A percentile compares a stretch with the other conserved stretches of the same genome.
Evolutionary conservation across 2,888 invertebrate species (phyloP).

Genomic region (Homarus gammarus): DNA sequence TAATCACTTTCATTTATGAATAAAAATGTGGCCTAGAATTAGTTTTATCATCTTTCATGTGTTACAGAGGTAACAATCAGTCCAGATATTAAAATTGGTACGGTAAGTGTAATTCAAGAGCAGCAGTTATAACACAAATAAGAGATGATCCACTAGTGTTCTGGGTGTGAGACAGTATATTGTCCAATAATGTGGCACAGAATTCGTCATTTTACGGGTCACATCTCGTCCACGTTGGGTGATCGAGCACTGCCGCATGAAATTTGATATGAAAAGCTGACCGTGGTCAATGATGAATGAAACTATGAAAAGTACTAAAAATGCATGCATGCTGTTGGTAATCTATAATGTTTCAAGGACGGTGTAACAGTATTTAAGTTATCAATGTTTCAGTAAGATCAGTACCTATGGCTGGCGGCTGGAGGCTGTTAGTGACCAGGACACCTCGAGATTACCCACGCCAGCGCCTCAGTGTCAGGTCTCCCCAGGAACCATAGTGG

Average conservation of each 20-base stretch:
- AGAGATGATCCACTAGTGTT: background rate
- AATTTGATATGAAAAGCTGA: background rate
- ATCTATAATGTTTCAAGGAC: conserved; percentile 21
- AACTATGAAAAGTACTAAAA: conserved; percentile 31
- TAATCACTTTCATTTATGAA: no score
- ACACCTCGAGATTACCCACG: background rate
- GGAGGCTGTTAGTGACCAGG: conserved; percentile 1
- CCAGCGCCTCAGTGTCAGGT: conserved; percentile 14
- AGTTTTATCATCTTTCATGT: no score
- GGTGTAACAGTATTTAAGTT: conserved; percentile 16
- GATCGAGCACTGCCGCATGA: background rate
- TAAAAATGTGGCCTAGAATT: no score
- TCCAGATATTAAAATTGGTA: background rate
- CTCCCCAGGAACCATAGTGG: conserved; percentile 17
- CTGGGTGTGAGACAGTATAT: background rate
- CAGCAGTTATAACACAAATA: background rate
- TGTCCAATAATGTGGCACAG: background rate
- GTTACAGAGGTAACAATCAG: no score
- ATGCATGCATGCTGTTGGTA: background rate
- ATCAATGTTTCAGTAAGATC: background rate
- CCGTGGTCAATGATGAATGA: background rate
- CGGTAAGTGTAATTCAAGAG: background rate
- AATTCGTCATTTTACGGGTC: background rate
- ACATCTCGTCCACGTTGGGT: background rate
- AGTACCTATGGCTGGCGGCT: background rate